Percentiles rank a stretch among this genome's conserved stretches.
These are phyloP conservation scores for Polyommatus iphigenia DNA, from an alignment of 2,888 invertebrate species.

Conservation along the genomic window DNA sequence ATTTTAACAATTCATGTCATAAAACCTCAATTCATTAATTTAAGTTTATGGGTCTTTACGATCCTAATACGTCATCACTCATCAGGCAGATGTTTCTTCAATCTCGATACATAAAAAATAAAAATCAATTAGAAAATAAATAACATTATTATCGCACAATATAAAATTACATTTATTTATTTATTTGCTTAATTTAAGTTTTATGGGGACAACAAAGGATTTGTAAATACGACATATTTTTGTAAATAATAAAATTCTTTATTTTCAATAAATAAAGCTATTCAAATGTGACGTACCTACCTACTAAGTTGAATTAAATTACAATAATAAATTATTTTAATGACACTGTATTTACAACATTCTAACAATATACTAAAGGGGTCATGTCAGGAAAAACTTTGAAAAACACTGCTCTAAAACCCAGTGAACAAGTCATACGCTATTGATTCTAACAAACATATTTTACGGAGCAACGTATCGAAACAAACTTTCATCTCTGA, in stretches of 20 bases:
- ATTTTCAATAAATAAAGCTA: no score
- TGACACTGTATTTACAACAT: no score
- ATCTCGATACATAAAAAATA: background rate
- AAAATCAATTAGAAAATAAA: background rate
- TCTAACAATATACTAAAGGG: background rate
- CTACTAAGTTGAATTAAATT: background rate
- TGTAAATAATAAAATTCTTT: no score
- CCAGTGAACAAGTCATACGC: background rate
- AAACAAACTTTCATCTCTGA: slow-evolving; percentile 12
- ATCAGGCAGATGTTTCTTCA: background rate
- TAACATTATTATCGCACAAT: background rate
- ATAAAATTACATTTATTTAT: background rate
- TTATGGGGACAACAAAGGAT: background rate
- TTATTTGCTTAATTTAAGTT: background rate
- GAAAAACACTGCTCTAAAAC: background rate
- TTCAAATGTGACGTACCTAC: background rate
- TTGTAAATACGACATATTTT: no score
- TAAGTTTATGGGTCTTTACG: background rate
- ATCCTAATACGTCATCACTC: no score
- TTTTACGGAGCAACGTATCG: background rate
- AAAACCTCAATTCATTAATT: background rate
- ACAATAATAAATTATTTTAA: background rate
- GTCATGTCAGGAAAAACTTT: background rate
- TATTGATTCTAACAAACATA: background rate
- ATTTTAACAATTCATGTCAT: no score